These are phyloP conservation scores for Drosophila arizonae DNA, from an alignment of 1,140 invertebrate genomes.

Conservation along the genomic window DNA sequence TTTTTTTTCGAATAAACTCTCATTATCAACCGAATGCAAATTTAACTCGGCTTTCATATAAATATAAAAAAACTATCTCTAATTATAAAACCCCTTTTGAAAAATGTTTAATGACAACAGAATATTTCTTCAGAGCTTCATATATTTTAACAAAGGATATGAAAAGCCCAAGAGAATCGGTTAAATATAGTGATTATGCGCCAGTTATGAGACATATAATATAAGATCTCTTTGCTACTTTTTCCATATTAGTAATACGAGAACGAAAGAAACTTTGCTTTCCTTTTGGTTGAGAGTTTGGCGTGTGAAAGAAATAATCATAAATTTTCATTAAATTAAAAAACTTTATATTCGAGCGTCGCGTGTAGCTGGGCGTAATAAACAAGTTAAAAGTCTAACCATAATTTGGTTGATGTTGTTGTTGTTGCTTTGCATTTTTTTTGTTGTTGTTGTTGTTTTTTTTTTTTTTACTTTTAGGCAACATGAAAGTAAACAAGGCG, in stretches of 20 bases:
- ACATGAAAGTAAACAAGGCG: conserved; percentile 59
- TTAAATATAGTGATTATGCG: conserved; percentile 16
- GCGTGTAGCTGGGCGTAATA: conserved; percentile 54
- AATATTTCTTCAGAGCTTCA: not conserved
- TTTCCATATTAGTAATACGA: not conserved
- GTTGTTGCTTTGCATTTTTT: too few relatives aligned
- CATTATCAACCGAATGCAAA: too few relatives aligned
- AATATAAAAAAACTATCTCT: not conserved
- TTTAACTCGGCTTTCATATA: too few relatives aligned
- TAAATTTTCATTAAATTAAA: conserved; percentile 80
- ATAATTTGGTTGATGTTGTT: conserved; percentile 61
- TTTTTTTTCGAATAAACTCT: too few relatives aligned
- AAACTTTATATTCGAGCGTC: conserved; percentile 57
- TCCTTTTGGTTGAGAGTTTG: conserved; percentile 4
- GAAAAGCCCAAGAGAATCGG: too few relatives aligned
- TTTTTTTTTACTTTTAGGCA: conserved; percentile 25
- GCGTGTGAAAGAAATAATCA: conserved; percentile 73
- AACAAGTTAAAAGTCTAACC: conserved; percentile 81
- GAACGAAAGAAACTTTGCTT: conserved; percentile 13
- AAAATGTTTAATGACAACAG: not conserved
- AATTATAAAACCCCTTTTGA: not conserved
- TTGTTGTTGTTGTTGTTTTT: too few relatives aligned
- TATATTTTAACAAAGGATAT: too few relatives aligned
- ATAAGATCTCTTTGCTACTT: conserved; percentile 14
- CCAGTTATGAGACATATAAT: conserved; percentile 37